These are phyloP conservation scores for Stomatorhinus walkeri DNA, from an alignment of 2,797 vertebrate species.

Conservation along the genomic window DNA sequence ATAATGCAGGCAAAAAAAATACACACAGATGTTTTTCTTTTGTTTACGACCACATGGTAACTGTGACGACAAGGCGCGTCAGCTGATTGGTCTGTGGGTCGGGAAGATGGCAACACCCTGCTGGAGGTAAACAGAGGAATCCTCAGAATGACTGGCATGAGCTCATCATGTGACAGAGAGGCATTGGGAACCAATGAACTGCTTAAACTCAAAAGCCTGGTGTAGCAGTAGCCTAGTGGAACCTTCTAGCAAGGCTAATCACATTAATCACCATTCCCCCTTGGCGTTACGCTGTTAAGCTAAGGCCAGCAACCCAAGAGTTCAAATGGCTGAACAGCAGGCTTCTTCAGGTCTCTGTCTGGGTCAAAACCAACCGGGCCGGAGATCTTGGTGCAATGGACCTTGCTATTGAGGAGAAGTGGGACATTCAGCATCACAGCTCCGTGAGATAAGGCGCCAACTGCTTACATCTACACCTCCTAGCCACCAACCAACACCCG, in stretches of 20 bases:
- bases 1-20: not conserved
- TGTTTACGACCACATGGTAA: not conserved
- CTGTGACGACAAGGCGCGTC: not conserved
- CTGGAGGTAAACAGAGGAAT: not conserved
- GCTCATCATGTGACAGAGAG: not conserved
- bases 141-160: not conserved
- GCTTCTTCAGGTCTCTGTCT: constrained; percentile 20
- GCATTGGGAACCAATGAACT: not conserved
- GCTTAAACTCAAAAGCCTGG: too few species aligned
- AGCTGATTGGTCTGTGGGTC: not conserved
- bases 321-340: constrained; percentile 4
- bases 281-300: not conserved
- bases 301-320: not conserved
- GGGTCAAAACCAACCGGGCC: constrained; percentile 17
- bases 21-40: not conserved
- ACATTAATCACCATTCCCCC: not conserved
- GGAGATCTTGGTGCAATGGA: constrained; percentile 12
- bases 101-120: not conserved
- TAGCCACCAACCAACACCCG: not conserved
- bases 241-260: not conserved
- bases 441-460: constrained; percentile 33
- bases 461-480: constrained; percentile 14
- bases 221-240: not conserved
- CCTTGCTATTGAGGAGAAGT: constrained; percentile 34
- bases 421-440: constrained; percentile 31